Percentiles rank a stretch among this genome's conserved stretches.
phyloP scores from a whole-genome alignment of 1,140 invertebrate genomes.

The Bombus consobrinus region DNA sequence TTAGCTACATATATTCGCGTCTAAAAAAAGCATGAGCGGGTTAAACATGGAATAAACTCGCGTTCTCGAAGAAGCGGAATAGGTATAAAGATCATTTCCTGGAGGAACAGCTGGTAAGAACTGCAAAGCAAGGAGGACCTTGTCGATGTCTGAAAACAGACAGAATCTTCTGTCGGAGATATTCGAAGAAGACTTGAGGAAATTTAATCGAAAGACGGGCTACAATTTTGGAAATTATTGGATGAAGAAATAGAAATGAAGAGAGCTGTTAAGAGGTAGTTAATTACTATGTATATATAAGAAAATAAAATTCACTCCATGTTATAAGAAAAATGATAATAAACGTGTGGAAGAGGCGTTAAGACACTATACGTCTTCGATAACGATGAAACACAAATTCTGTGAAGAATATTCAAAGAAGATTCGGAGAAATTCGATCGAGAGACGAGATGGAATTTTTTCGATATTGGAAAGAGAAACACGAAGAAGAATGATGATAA shows the following conservation, averaged over 20 bases:
- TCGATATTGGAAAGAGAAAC: neutral
- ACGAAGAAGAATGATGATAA: neutral
- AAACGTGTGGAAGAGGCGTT: too few species aligned
- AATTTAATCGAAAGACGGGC: neutral
- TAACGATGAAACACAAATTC: too few species aligned
- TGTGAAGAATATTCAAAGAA: neutral
- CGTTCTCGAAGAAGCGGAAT: neutral
- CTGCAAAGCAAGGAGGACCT: neutral
- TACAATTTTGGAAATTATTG: neutral
- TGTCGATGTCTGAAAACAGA: neutral
- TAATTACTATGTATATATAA: too few species aligned
- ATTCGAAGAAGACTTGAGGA: neutral
- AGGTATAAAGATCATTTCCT: neutral
- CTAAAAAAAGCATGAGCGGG: slow-evolving; percentile 15
- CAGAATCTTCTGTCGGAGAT: neutral
- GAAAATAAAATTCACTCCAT: neutral
- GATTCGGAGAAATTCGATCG: neutral
- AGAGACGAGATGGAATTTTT: neutral
- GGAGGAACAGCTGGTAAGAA: neutral
- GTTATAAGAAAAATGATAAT: neutral
- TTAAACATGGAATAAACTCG: too few species aligned
- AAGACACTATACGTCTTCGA: too few species aligned
- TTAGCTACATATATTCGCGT: slow-evolving; percentile 7
- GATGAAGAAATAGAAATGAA: neutral
- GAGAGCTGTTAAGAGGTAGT: neutral